Percentiles rank a stretch among this genome's conserved stretches.
phyloP scores from a whole-genome alignment of 2,888 invertebrate species.

The Taphrorychus bicolor region DNA sequence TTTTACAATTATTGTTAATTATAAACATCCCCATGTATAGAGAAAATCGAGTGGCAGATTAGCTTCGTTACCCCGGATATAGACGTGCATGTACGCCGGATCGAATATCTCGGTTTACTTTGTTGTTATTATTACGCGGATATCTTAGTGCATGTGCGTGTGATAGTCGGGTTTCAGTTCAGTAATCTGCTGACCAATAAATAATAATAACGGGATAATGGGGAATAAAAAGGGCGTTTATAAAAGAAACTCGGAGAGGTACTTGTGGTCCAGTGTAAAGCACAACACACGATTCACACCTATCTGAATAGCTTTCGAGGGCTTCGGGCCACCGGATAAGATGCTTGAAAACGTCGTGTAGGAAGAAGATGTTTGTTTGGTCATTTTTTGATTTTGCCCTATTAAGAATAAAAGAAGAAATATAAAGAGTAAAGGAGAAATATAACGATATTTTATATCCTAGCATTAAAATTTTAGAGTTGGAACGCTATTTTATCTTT shows the following conservation, averaged over 20 bases:
- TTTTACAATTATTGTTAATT: constrained; percentile 28
- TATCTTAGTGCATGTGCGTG: too few relatives aligned
- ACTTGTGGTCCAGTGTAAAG: constrained; percentile 34
- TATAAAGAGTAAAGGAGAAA: too few relatives aligned
- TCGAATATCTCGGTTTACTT: too few relatives aligned
- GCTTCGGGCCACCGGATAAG: constrained; percentile 31
- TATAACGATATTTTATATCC: too few relatives aligned
- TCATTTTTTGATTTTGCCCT: neutral
- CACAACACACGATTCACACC: constrained; percentile 33
- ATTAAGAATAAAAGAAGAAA: neutral
- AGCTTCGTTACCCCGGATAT: constrained; percentile 13
- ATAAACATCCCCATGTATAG: neutral
- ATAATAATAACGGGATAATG: too few relatives aligned
- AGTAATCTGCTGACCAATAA: too few relatives aligned
- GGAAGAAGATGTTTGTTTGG: neutral
- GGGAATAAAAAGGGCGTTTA: neutral
- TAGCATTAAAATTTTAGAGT: neutral
- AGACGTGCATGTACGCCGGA: neutral
- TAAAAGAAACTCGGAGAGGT: constrained; percentile 19
- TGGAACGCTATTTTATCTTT: too few relatives aligned
- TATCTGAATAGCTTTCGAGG: constrained; percentile 29
- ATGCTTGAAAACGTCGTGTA: constrained; percentile 20
- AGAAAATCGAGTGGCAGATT: constrained; percentile 16
- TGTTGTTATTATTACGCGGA: too few relatives aligned
- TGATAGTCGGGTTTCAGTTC: too few relatives aligned